These are phyloP conservation scores for Camponotus fellah DNA, from an alignment of 2,888 invertebrate genomes.

Conservation along the genomic window DNA sequence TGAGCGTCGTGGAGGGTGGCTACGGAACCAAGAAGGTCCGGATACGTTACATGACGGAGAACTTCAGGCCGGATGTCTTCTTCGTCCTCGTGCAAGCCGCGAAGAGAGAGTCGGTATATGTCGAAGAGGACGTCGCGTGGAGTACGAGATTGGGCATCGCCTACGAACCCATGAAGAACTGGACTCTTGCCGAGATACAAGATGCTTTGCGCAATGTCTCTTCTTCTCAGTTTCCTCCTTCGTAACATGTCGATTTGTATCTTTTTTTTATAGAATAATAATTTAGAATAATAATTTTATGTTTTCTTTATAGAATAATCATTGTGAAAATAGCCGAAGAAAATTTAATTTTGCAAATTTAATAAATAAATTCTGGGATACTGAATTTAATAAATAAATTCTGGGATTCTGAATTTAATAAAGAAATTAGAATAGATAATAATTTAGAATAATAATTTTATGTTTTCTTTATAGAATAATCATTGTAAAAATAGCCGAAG, in stretches of 20 bases:
- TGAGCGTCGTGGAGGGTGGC: slow-evolving; percentile 64
- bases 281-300: background rate
- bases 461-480: no score
- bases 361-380: background rate
- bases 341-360: background rate
- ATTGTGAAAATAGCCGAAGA: background rate
- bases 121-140: background rate
- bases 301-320: no score
- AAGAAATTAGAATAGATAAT: no score
- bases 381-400: no score
- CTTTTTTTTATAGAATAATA: no score
- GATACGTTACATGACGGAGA: slow-evolving; percentile 55
- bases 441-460: background rate
- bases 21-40: slow-evolving; percentile 24
- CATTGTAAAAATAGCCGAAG: background rate
- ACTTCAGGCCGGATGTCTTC: slow-evolving; percentile 55
- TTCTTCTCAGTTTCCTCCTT: slow-evolving; percentile 55
- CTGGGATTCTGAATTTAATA: no score
- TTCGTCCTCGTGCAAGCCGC: slow-evolving; percentile 57
- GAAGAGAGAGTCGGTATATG: slow-evolving; percentile 29
- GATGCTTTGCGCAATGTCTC: background rate
- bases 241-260: slow-evolving; percentile 21
- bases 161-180: slow-evolving; percentile 44
- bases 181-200: slow-evolving; percentile 54
- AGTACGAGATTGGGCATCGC: slow-evolving; percentile 7